A percentile compares a stretch with the other conserved stretches of the same genome.
Conservation (phyloP, 2,113 vertebrate species). For the Anas platyrhynchos region DNA sequence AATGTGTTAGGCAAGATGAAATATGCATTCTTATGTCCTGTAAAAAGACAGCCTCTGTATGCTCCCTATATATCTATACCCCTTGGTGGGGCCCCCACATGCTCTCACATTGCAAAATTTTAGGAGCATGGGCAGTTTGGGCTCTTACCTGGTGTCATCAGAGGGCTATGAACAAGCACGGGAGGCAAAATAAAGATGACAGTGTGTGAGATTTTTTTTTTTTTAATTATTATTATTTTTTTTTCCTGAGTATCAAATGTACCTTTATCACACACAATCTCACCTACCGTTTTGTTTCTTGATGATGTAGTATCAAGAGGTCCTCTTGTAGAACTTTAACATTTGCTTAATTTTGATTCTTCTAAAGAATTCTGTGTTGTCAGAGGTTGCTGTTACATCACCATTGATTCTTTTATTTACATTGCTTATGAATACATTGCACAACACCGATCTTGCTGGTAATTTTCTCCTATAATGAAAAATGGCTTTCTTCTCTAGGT, state of each 20-base stretch:
- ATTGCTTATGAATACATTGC: background rate
- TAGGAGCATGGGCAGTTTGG: background rate
- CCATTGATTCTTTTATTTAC: background rate
- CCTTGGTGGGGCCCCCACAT: fast-evolving
- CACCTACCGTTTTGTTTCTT: background rate
- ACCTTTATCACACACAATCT: background rate
- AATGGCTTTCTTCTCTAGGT: background rate
- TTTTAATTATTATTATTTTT: background rate
- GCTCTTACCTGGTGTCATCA: background rate
- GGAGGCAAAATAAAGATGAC: background rate
- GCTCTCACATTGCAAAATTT: background rate
- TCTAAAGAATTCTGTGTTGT: background rate
- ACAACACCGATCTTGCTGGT: background rate
- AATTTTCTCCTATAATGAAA: background rate
- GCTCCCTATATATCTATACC: background rate
- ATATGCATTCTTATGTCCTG: background rate
- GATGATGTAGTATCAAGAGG: background rate
- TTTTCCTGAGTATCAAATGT: background rate
- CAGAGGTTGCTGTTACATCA: background rate
- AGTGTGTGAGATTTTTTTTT: background rate
- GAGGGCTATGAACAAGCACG: background rate
- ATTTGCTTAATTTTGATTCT: background rate
- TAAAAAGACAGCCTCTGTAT: background rate
- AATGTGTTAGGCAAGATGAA: background rate
- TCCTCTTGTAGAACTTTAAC: fast-evolving